Base-by-base conservation (phyloP, 30 jellyfish, hydroid and myxozoan species). In the Mastigias papua region DNA sequence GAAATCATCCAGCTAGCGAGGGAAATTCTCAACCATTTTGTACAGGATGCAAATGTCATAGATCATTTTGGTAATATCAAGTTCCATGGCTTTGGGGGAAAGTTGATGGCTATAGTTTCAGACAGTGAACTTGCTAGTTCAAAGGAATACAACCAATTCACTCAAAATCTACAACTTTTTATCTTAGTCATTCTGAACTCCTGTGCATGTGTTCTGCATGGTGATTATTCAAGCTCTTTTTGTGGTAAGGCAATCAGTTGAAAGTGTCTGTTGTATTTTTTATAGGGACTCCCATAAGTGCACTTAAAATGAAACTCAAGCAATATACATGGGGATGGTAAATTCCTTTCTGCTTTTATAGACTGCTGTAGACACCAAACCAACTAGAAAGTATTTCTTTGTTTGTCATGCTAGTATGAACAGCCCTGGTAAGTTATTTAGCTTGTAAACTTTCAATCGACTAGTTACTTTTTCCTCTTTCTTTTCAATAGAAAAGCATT, bases 1-100 rank as follows among this genome's bases (percentile, higher is more conserved):
- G 21, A 25, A 0, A 35, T 20, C 2, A 72, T 6, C 13, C 48
- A 6, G 25, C 83, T 15, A 22, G 83, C 68, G 19, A 48, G 0
- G 0, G 68, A 49, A 37, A 20, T 72, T 23, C 25, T 72, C 1
- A 34, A 19, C 23, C 37, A 2, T 32, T 33, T 72, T 49, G 8
- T 72, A 3, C 29, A 35, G 5, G 21, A 37, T 10, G 34, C 63
- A 49, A 29, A 35, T 0, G 17, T 61, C 13, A 0, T 72, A 31
- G 0, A 2, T 20, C 42, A 25, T 21, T 26, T 25, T 15, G 76
- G 58, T 57, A 11, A 34, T 26, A 31, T 22, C 20, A 22, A n/a
- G 35, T 31, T 34, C 1, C 60, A 35, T 62, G 90, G 90, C 21
- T 80, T 80, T 62, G 90, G 90, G n/a, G 90, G 90, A 28, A 48